phyloP scores from a whole-genome alignment of 2,888 invertebrate species.

The Drosophila tripunctata region DNA sequence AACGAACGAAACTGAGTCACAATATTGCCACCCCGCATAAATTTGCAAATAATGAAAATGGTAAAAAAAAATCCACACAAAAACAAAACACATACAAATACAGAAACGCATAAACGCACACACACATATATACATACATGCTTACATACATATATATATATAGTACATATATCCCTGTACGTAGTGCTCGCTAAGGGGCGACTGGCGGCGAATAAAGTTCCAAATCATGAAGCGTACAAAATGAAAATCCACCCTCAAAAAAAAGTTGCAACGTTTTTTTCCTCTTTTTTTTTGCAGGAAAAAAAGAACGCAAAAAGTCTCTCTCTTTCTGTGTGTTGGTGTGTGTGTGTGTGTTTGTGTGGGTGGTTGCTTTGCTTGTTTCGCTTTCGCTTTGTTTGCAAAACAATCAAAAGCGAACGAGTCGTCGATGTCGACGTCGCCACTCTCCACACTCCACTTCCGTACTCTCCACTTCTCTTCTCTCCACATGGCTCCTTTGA shows the following conservation, averaged over 20 bases:
- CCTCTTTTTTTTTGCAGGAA: slow-evolving; percentile 40
- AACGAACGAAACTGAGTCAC: slow-evolving; percentile 58
- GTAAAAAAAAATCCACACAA: slow-evolving; percentile 61
- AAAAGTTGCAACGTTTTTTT: slow-evolving; percentile 71
- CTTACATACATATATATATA: background rate
- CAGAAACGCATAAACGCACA: slow-evolving; percentile 4
- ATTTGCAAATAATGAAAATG: slow-evolving; percentile 78
- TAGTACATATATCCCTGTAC: background rate
- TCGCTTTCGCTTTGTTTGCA: slow-evolving; percentile 76
- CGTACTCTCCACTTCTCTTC: background rate
- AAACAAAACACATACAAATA: slow-evolving; percentile 27
- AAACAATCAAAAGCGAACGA: slow-evolving; percentile 73
- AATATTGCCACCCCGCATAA: slow-evolving; percentile 75
- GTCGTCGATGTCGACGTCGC: slow-evolving; percentile 46
- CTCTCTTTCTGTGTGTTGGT: slow-evolving; percentile 25
- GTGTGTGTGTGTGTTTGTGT: slow-evolving; percentile 31
- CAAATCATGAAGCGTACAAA: slow-evolving; percentile 80
- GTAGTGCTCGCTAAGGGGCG: slow-evolving; percentile 33
- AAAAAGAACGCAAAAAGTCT: slow-evolving; percentile 66
- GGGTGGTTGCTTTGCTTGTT: slow-evolving; percentile 38
- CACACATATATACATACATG: slow-evolving; percentile 1
- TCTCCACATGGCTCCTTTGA: background rate
- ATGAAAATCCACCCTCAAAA: slow-evolving; percentile 79
- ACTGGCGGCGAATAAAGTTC: slow-evolving; percentile 73
- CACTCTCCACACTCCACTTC: background rate